Conservation (phyloP, 92 coral and sea anemone species). For the Palythoa heliodiscus region DNA sequence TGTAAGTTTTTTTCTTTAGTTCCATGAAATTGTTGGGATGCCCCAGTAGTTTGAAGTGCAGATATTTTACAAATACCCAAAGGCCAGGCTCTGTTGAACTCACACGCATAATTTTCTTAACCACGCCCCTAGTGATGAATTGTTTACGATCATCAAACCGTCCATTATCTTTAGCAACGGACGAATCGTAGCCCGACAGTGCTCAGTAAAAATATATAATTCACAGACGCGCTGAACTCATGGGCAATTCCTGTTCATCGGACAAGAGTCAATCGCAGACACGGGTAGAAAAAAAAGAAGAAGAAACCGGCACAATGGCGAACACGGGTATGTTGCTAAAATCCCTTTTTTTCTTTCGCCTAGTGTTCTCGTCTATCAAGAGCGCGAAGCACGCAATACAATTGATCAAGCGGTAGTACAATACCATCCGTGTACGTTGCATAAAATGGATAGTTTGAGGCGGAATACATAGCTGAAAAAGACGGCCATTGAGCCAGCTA, state of each 20-base stretch:
- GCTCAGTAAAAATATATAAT: constrained; percentile 36
- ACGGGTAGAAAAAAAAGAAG: not conserved
- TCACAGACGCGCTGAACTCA: constrained; percentile 37
- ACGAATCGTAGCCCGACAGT: constrained; percentile 44
- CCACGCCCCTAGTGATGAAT: constrained; percentile 51
- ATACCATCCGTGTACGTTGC: not conserved
- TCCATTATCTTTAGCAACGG: constrained; percentile 50
- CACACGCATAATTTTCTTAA: constrained; percentile 42
- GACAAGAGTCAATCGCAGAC: constrained; percentile 25
- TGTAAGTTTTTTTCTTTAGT: not conserved
- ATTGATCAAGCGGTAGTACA: not conserved
- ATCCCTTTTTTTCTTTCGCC: not conserved
- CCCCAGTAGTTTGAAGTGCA: not conserved
- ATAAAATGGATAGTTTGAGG: not conserved
- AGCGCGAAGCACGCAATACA: not conserved
- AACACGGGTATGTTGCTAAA: constrained; percentile 25
- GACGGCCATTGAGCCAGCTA: not conserved
- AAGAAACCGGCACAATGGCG: constrained; percentile 30
- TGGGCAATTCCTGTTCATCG: constrained; percentile 42
- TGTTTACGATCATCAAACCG: constrained; percentile 41
- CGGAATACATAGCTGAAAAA: too few species aligned
- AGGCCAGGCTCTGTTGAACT: constrained; percentile 9
- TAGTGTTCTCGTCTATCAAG: not conserved
- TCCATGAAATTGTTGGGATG: not conserved
- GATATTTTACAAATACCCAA: constrained; percentile 2